A percentile compares a stretch with the other conserved stretches of the same genome.
phyloP scores from a whole-genome alignment of 1,140 invertebrate species.

The Limonius californicus region DNA sequence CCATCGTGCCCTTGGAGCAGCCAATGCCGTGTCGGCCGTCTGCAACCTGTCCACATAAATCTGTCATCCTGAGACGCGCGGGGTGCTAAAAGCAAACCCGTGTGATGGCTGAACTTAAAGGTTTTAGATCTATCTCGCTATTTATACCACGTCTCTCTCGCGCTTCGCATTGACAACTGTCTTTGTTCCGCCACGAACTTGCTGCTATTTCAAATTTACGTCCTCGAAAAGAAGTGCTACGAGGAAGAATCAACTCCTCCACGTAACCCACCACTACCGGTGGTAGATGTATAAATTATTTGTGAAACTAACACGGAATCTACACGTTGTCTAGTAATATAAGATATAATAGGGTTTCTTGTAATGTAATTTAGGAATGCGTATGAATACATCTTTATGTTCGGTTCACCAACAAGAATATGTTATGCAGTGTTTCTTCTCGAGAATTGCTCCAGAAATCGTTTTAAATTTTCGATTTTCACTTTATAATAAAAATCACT shows the following conservation, averaged over 20 bases:
- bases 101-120: slow-evolving; percentile 41
- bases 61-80: slow-evolving; percentile 41
- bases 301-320: too few relatives aligned
- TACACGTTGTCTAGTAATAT: too few relatives aligned
- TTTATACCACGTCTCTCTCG: slow-evolving; percentile 33
- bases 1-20: slow-evolving; percentile 23
- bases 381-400: too few relatives aligned
- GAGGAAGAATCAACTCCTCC: not conserved
- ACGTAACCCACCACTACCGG: too few relatives aligned
- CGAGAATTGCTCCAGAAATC: too few relatives aligned
- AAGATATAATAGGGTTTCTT: too few relatives aligned
- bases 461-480: too few relatives aligned
- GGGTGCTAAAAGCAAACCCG: slow-evolving; percentile 41
- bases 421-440: too few relatives aligned
- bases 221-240: not conserved
- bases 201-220: not conserved
- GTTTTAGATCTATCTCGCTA: slow-evolving; percentile 41
- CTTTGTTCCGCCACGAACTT: slow-evolving; percentile 3
- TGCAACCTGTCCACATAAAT: slow-evolving; percentile 48
- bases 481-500: too few relatives aligned
- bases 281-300: too few relatives aligned
- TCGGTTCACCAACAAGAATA: too few relatives aligned
- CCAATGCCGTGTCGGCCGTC: slow-evolving; percentile 36
- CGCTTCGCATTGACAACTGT: slow-evolving; percentile 20
- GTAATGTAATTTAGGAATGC: too few relatives aligned